phyloP scores from a whole-genome alignment of 23 tunicate species.

The Halocynthia aurantium region DNA sequence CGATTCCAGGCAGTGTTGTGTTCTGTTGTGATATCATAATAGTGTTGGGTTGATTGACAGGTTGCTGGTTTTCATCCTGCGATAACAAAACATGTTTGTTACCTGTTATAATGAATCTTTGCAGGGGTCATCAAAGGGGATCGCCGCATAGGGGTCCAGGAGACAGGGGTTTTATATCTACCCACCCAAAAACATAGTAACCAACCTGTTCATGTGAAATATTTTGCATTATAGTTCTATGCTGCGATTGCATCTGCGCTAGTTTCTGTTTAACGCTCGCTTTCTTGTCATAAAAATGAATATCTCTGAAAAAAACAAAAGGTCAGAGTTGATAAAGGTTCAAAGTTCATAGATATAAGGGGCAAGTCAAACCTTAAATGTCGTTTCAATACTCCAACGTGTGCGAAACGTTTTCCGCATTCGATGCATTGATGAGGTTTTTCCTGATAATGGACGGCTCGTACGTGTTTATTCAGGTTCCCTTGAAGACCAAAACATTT shows the following conservation, averaged over 20 bases:
- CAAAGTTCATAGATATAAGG: neutral
- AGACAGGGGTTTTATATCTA: too few species aligned
- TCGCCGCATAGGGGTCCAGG: too few species aligned
- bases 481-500: constrained; percentile 81
- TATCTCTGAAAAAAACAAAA: constrained; percentile 46
- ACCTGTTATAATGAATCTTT: too few species aligned
- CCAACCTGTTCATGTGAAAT: neutral
- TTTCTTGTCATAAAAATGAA: constrained; percentile 80
- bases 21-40: constrained; percentile 60
- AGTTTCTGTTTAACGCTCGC: constrained; percentile 17
- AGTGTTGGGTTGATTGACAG: constrained; percentile 44
- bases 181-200: too few species aligned
- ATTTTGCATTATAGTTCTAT: constrained; percentile 6
- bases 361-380: constrained; percentile 55
- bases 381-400: constrained; percentile 81
- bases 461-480: constrained; percentile 81
- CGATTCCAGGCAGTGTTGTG: constrained; percentile 7
- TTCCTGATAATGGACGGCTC: constrained; percentile 88
- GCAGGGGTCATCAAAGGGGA: too few species aligned
- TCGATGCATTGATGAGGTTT: constrained; percentile 96
- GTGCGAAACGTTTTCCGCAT: constrained; percentile 95
- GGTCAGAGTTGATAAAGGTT: constrained; percentile 1
- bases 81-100: too few species aligned
- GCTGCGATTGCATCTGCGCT: constrained; percentile 3
- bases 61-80: constrained; percentile 16